Base-by-base conservation (phyloP, 2,113 vertebrate genomes). In the Halichoerus grypus region DNA sequence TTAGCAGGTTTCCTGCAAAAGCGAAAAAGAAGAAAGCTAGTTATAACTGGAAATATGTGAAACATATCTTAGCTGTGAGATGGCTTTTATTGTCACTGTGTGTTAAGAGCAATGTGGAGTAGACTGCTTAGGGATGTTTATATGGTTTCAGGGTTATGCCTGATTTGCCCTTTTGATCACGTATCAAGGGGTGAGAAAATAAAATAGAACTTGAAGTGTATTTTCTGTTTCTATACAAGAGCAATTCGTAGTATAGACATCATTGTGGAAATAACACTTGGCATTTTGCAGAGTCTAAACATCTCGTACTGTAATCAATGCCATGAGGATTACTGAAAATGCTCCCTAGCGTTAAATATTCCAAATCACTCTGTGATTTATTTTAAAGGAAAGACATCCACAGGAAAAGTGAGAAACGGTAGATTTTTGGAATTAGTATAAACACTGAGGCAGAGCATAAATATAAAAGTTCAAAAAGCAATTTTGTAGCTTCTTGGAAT, bases 191-290 rank as follows among this genome's bases (percentile, higher is more conserved):
- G 12, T 4, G 13, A 95, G 46, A 79, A 79, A 53, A 51, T 46
- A 83, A 95, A 79, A 57, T 21, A 39, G 42, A 81, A 86, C 21
- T 71, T 49, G 24, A 71, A 51, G 26, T 39, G 15, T 24, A 65
- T 91, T 84, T 83, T 42, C 61, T 36, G 18, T 91, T 93, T 83
- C 16, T 71, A n/a, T 51, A 67, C 51, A 65, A 93, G 36, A 95
- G 24, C 59, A 74, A 31, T 49, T 69, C 16, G 42, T 59, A 53
- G 22, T 65, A 22, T 69, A 3, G 31, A 11, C 46, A 13, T 69
- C 39, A 88, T 21, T 69, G 26, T 77, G 51, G 33, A 15, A 63
- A 19, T 69, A 71, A n/a, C 36, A 53, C 4, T 80, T 36, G n/a
- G 39, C 9, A 63, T 71, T 91, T 82, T 77, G 19, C 65, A 86